Evolutionary conservation across 1,140 invertebrate genomes (phyloP).

Genomic region (Psix sp.): DNA sequence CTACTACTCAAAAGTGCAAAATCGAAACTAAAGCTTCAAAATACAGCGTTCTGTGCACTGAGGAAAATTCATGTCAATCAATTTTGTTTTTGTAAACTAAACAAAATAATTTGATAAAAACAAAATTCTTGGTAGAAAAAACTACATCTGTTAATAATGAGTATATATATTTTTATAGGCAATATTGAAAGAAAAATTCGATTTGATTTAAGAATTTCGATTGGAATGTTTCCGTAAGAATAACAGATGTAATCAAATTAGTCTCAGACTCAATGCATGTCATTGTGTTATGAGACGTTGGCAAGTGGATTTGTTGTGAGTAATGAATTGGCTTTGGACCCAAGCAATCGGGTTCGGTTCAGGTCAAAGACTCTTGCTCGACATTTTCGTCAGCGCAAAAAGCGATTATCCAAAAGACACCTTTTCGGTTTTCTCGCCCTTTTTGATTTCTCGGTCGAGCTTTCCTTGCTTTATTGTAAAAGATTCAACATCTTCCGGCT

Average conservation of each 20-base stretch:
- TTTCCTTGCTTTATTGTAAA: conserved; percentile 61
- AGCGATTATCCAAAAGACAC: conserved; percentile 63
- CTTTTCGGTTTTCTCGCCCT: conserved; percentile 69
- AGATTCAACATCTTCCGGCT: conserved; percentile 54
- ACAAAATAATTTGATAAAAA: neutral
- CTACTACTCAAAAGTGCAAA: conserved; percentile 31
- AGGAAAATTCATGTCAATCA: conserved; percentile 24
- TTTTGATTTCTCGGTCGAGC: conserved; percentile 60
- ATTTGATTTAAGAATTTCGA: neutral
- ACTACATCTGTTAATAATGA: conserved; percentile 9
- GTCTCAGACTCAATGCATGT: conserved; percentile 11
- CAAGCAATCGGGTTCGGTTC: conserved; percentile 16
- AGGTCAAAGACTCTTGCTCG: conserved; percentile 45
- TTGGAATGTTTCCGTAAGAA: neutral
- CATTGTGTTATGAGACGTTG: conserved; percentile 39
- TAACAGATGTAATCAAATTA: neutral
- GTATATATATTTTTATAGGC: no score
- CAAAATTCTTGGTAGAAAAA: neutral
- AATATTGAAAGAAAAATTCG: no score
- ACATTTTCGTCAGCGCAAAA: conserved; percentile 50
- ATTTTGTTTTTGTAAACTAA: no score
- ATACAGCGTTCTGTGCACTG: conserved; percentile 46
- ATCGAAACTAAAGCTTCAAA: conserved; percentile 33
- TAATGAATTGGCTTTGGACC: conserved; percentile 46
- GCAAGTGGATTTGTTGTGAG: conserved; percentile 38